A percentile compares a stretch with the other conserved stretches of the same genome.
phyloP scores from a whole-genome alignment of 1,140 invertebrate genomes.

The Microplitis demolitor region DNA sequence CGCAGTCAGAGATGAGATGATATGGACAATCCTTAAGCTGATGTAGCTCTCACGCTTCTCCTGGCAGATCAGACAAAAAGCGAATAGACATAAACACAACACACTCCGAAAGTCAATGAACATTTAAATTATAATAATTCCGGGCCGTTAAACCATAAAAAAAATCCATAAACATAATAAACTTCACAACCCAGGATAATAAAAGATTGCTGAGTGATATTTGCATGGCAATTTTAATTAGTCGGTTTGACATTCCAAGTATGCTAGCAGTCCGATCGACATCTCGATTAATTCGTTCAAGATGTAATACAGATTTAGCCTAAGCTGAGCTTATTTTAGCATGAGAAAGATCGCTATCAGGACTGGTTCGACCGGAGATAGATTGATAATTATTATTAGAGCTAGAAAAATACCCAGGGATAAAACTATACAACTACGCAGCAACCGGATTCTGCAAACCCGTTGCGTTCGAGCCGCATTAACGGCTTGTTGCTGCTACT shows the following conservation, averaged over 20 bases:
- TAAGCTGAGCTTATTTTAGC: constrained; percentile 46
- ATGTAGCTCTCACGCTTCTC: no score
- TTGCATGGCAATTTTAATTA: no score
- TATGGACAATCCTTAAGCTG: no score
- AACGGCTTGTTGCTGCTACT: background rate
- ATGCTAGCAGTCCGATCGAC: background rate
- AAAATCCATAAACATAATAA: no score
- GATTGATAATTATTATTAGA: constrained; percentile 52
- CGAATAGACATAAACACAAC: no score
- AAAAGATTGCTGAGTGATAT: background rate
- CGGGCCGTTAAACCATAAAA: no score
- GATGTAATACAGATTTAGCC: constrained; percentile 48
- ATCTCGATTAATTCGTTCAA: constrained; percentile 38
- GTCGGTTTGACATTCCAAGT: no score
- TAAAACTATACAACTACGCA: background rate
- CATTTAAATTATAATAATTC: no score
- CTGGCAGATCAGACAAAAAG: no score
- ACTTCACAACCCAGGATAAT: no score
- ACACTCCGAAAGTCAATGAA: no score
- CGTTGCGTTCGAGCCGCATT: constrained; percentile 8
- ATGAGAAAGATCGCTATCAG: constrained; percentile 50
- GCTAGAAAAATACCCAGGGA: constrained; percentile 35
- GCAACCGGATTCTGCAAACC: constrained; percentile 26
- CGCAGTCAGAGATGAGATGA: no score
- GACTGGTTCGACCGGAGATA: constrained; percentile 49